A percentile compares a stretch with the other conserved stretches of the same genome.
These are phyloP conservation scores for Altica lythri DNA, from an alignment of 2,888 invertebrate species.

Conservation along the genomic window DNA sequence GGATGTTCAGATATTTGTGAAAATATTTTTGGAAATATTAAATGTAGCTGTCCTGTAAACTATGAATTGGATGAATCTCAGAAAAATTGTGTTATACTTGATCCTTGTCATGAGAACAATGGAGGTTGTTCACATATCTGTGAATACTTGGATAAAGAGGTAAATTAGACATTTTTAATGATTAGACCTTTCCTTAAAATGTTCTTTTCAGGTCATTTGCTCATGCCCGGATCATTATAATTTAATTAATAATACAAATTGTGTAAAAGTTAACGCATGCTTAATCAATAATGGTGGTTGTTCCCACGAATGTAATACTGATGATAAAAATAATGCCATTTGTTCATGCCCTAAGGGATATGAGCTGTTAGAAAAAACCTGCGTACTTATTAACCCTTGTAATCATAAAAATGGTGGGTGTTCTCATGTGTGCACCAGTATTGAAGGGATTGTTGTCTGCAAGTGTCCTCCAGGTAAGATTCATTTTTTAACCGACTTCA, in stretches of 20 bases:
- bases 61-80: constrained; percentile 53
- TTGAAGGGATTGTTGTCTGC: constrained; percentile 59
- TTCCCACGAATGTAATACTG: constrained; percentile 59
- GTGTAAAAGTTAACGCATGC: constrained; percentile 50
- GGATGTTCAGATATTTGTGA: constrained; percentile 57
- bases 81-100: constrained; percentile 47
- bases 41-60: constrained; percentile 61
- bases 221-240: constrained; percentile 57
- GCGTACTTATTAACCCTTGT: constrained; percentile 49
- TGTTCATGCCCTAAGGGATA: constrained; percentile 60
- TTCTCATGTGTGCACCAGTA: constrained; percentile 60
- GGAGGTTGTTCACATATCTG: constrained; percentile 46
- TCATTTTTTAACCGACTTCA: neutral
- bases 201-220: constrained; percentile 55
- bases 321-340: constrained; percentile 37
- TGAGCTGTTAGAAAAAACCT: constrained; percentile 45
- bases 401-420: constrained; percentile 54
- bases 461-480: constrained; percentile 55
- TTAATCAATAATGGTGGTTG: constrained; percentile 63
- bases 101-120: constrained; percentile 45
- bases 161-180: constrained; percentile 56
- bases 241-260: constrained; percentile 46
- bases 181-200: neutral
- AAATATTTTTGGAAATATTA: constrained; percentile 59
- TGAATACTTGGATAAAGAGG: constrained; percentile 46